Evolutionary conservation across 2,797 vertebrate species (phyloP).

Genomic region (Crocidura indochinensis): DNA sequence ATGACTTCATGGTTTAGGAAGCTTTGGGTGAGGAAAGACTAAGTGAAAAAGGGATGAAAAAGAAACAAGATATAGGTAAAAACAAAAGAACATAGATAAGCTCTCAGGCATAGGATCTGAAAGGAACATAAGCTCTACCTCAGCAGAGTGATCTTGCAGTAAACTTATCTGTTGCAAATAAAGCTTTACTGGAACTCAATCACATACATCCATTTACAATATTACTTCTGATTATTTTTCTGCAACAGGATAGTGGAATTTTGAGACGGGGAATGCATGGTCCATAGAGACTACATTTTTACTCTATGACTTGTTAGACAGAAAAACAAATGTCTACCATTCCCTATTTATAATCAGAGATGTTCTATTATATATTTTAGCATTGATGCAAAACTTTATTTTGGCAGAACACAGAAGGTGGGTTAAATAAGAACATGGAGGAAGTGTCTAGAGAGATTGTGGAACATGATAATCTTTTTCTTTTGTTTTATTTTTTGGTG

Average conservation of each 20-base stretch:
- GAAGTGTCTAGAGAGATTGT: too few relatives aligned
- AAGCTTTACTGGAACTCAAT: slow-evolving; percentile 37
- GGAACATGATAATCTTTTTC: too few relatives aligned
- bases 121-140: background rate
- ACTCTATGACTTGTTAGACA: background rate
- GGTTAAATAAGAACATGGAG: background rate
- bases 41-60: background rate
- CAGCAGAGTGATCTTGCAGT: background rate
- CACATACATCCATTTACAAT: background rate
- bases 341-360: background rate
- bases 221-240: background rate
- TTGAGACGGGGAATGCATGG: too few relatives aligned
- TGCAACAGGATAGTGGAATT: background rate
- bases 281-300: background rate
- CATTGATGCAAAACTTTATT: background rate
- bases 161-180: background rate
- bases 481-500: too few relatives aligned
- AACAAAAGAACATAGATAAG: background rate
- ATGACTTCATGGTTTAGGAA: background rate
- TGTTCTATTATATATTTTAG: too few relatives aligned
- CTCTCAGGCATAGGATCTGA: too few relatives aligned
- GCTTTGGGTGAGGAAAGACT: background rate
- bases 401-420: background rate
- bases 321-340: background rate
- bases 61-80: background rate